Evolutionary conservation across 2,797 vertebrate species (phyloP).

Genomic region (Chromobotia macracanthus): DNA sequence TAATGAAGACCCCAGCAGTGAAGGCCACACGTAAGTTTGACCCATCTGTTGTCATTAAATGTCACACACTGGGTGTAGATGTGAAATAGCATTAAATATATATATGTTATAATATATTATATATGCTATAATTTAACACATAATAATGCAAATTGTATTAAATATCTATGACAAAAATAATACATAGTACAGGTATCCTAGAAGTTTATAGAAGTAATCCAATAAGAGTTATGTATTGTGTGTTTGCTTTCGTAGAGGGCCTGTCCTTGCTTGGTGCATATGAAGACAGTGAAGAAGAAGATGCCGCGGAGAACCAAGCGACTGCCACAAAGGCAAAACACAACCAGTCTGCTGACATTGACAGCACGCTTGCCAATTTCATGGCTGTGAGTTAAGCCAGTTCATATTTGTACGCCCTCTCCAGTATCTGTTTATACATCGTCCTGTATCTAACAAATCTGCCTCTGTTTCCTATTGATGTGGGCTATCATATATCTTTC

Average conservation of each 20-base stretch:
- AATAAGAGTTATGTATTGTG: neutral
- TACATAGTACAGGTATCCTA: neutral
- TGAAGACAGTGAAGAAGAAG: conserved; percentile 96
- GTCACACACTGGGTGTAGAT: neutral
- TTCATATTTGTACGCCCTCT: neutral
- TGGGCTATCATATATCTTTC: neutral
- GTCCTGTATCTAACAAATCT: neutral
- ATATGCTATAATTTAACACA: too few relatives aligned
- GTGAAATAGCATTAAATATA: neutral
- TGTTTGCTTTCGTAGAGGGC: conserved; percentile 78
- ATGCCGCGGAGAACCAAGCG: conserved; percentile 68
- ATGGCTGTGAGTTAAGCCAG: conserved; percentile 85
- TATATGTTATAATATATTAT: neutral
- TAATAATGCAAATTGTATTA: too few relatives aligned
- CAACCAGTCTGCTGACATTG: conserved; percentile 86
- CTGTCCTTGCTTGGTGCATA: conserved; percentile 94
- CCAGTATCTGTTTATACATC: neutral
- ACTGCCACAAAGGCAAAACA: conserved; percentile 73
- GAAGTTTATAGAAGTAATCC: neutral
- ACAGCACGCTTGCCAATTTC: conserved; percentile 95
- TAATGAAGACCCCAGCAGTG: conserved; percentile 79
- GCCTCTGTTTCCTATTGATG: neutral
- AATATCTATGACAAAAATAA: too few relatives aligned
- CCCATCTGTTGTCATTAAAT: neutral
- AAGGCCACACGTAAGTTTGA: conserved; percentile 86